Evolutionary conservation across 2,888 invertebrate species (phyloP), one percentile per base, ranked within the genome.

Genomic region (Cyclophora albipunctata): DNA sequence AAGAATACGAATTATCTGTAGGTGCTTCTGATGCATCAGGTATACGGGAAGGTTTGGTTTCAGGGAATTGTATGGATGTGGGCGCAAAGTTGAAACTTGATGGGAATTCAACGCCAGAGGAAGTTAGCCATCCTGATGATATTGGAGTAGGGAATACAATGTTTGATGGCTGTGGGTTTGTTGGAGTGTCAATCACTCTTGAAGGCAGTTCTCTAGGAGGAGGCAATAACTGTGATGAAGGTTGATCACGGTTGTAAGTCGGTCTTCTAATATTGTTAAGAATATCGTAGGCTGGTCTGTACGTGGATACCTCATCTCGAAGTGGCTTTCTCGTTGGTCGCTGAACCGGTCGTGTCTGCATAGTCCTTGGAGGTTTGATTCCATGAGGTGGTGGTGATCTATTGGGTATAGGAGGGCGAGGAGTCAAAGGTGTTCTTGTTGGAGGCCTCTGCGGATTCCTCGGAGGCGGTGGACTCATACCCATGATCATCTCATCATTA

Each of bases 381-480:
- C 78, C 73, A 50, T 84, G 81, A 3, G 79, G 76, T 34, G 81
- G 70, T 50, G 78, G 78, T 40, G 83, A 82, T 62, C 84, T 74
- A 3, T 70, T 54, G n/a, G 81, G 77, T 40, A 75, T 51, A 45
- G 64, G 57, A 42, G 87, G 84, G 56, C 81, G 71, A 44, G 80
- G 67, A 49, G 82, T 82, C 3, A 74, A 59, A 33, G 79, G 67
- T 7, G 66, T 62, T 56, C 82, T 76, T 2, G 75, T 63, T 45
- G 81, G 81, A 6, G 64, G 59, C 59, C 79, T 76, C 34, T 80
- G 60, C 34, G 78, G 73, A 2, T 73, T 76, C 53, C 77, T 73
- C 33, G 84, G 81, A 49, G 90, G 90, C 7, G 90, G 90, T 43
- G 90, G 90, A 64, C 83, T 90, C 81, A 90, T 87, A 1, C 90